Percentiles rank a stretch among this genome's conserved stretches.
These are phyloP conservation scores for Ciconia nigra DNA, from an alignment of 2,797 vertebrate genomes.

Conservation along the genomic window DNA sequence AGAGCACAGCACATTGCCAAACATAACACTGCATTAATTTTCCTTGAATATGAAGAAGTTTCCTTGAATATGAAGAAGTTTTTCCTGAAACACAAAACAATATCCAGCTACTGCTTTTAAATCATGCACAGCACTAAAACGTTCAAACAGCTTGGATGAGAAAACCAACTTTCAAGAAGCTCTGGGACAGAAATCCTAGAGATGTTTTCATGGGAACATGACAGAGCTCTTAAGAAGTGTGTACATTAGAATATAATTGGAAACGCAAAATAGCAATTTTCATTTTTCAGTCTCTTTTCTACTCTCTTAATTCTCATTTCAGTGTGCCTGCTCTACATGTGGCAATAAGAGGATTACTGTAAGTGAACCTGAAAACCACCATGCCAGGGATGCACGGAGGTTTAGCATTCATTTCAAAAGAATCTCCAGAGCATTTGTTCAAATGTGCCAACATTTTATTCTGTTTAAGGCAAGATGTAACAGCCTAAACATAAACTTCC, in stretches of 20 bases:
- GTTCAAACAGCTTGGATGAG: not conserved
- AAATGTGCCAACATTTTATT: conserved; percentile 22
- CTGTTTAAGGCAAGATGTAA: not conserved
- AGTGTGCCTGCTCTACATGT: not conserved
- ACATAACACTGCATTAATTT: not conserved
- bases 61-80: not conserved
- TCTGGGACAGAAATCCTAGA: not conserved
- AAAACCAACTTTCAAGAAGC: not conserved
- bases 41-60: not conserved
- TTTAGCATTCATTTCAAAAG: not conserved
- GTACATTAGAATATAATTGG: not conserved
- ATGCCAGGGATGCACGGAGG: not conserved
- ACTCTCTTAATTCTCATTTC: not conserved
- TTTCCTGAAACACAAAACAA: not conserved
- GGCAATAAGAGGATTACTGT: not conserved
- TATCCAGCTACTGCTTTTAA: not conserved
- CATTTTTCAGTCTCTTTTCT: not conserved
- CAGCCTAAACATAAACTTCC: not conserved
- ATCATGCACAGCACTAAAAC: not conserved
- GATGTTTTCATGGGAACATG: not conserved
- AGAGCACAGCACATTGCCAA: not conserved
- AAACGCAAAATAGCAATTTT: not conserved
- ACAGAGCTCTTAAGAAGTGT: not conserved
- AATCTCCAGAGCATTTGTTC: conserved; percentile 10
- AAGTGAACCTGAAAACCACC: not conserved